phyloP scores from a whole-genome alignment of 2,113 vertebrate species.

The Mus musculus region GRCm39 chr1:153981001-153981500 shows the following conservation, averaged over 20 bases:
- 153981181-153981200: background rate
- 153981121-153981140: background rate
- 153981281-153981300: background rate
- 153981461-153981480: background rate
- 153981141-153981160: background rate
- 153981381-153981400: background rate
- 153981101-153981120: background rate
- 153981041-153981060: background rate
- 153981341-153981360: background rate
- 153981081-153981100: background rate
- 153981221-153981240: background rate
- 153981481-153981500: background rate
- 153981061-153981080: no score
- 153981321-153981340: background rate
- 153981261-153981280: background rate
- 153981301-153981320: background rate
- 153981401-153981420: background rate
- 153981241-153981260: background rate
- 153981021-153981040: background rate
- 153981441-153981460: background rate
- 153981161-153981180: background rate
- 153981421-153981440: background rate
- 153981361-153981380: background rate
- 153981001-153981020: background rate
- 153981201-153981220: background rate